Evolutionary conservation across 2,888 invertebrate genomes (phyloP), one percentile per base, ranked within the genome.

Genomic region (Acleris emargana): DNA sequence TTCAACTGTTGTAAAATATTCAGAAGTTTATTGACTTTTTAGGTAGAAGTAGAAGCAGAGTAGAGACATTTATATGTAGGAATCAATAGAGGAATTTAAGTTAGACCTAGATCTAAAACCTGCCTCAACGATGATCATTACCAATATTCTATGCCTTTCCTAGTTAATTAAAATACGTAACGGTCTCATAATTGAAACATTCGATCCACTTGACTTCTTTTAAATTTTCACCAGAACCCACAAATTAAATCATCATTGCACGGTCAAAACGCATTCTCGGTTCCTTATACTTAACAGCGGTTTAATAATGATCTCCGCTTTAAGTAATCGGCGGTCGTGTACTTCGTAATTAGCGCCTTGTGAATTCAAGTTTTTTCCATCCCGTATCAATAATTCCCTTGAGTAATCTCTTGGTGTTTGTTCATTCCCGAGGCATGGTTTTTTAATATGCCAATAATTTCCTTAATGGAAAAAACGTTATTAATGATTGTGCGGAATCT

Each of bases 381-480:
- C 58, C 50, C 57, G 64, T 63, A 76, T 76, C 71, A 74, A 73
- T 72, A 73, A 72, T 64, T 68, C 69, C 59, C 58, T 63, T 55
- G 60, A 68, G 62, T 69, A 70, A 64, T 64, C 62, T 45, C 47
- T 51, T 51, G 63, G 63, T 58, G 66, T 66, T 66, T 66, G 57
- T 66, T 66, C 42, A 59, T 17, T 42, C 32, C 45, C 55, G 57
- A 45, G 57, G 61, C 60, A 60, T 66, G 57, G 57, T 51, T 66
- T 51, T 66, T 66, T 57, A 61, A 61, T 61, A 61, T 18, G 54
- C 54, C 66, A 66, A 61, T 66, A 61, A 59, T 61, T 43, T 51
- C 13, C 25, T 54, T 61, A 66, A 52, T 52, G 61, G 25, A 57
- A 61, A 49, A 43, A 55, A 57, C n/a, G 66, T 60, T 61, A 66